A percentile compares a stretch with the other conserved stretches of the same genome.
Evolutionary conservation across 1,140 invertebrate species (phyloP).

Genomic region (Oppia nitens): DNA sequence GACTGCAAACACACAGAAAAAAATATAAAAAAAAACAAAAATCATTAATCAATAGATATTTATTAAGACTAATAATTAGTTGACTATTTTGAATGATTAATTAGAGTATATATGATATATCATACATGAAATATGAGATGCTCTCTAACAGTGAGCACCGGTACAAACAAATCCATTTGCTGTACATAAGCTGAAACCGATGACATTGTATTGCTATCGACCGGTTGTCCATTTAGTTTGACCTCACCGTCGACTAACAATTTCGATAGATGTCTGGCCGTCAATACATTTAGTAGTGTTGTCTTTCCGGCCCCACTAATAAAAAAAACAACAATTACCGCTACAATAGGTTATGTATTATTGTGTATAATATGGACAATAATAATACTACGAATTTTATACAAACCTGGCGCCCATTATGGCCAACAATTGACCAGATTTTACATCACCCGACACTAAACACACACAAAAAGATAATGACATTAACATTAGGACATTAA

Average conservation of each 20-base stretch:
- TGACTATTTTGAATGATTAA: too few relatives aligned
- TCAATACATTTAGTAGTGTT: conserved; percentile 75
- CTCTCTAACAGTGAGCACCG: conserved; percentile 70
- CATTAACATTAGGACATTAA: too few relatives aligned
- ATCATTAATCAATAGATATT: too few relatives aligned
- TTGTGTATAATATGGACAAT: background rate
- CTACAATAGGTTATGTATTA: background rate
- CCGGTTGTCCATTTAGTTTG: conserved; percentile 45
- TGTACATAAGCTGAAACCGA: conserved; percentile 77
- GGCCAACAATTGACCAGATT: conserved; percentile 71
- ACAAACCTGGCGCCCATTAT: conserved; percentile 67
- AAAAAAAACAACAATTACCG: too few relatives aligned
- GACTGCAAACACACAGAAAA: too few relatives aligned
- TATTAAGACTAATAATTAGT: too few relatives aligned
- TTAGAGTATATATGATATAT: too few relatives aligned
- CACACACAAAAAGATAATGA: too few relatives aligned
- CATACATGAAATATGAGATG: conserved; percentile 83
- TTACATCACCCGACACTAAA: conserved; percentile 69
- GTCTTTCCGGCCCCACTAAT: conserved; percentile 77
- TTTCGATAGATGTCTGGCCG: conserved; percentile 52
- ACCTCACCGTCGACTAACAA: conserved; percentile 49
- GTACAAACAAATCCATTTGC: conserved; percentile 85
- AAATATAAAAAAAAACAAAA: too few relatives aligned
- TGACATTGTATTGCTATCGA: conserved; percentile 26
- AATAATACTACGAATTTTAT: background rate